phyloP scores from a whole-genome alignment of 2,888 invertebrate genomes.

The Panorpa germanica region DNA sequence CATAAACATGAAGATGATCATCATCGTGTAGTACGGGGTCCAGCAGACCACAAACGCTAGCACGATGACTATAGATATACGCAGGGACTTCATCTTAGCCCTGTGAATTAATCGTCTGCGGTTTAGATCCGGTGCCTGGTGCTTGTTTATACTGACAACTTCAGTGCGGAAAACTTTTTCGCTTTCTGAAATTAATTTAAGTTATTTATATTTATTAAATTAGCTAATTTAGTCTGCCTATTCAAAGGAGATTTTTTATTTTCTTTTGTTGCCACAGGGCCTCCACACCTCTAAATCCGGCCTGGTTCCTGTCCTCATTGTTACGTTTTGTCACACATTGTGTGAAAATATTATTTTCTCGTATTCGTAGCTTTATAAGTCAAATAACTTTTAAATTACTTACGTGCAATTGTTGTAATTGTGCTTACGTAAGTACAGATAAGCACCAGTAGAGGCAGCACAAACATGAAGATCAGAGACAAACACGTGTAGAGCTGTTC shows the following conservation, averaged over 20 bases:
- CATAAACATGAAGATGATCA: slow-evolving; percentile 60
- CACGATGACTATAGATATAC: slow-evolving; percentile 68
- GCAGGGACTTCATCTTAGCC: slow-evolving; percentile 58
- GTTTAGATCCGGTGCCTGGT: no score
- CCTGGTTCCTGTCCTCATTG: no score
- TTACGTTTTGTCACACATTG: no score
- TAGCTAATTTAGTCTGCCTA: no score
- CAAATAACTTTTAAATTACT: no score
- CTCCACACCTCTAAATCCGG: no score
- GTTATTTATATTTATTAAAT: no score
- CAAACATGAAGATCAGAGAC: slow-evolving; percentile 57
- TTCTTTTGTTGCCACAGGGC: no score
- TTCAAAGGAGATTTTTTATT: no score
- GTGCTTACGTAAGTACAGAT: slow-evolving; percentile 61
- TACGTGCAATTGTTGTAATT: slow-evolving; percentile 58
- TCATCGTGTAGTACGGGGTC: slow-evolving; percentile 73
- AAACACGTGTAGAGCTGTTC: slow-evolving; percentile 61
- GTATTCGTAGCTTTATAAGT: no score
- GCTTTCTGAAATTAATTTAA: slow-evolving; percentile 36
- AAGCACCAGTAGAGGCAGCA: slow-evolving; percentile 54
- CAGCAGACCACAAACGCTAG: slow-evolving; percentile 66
- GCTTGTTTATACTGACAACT: slow-evolving; percentile 26
- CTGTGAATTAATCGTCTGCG: slow-evolving; percentile 49
- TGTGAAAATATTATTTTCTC: no score
- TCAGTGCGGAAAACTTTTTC: slow-evolving; percentile 45